A percentile compares a stretch with the other conserved stretches of the same genome.
Conservation (phyloP, 1,140 invertebrate species). For the Helicorthomorpha holstii region DNA sequence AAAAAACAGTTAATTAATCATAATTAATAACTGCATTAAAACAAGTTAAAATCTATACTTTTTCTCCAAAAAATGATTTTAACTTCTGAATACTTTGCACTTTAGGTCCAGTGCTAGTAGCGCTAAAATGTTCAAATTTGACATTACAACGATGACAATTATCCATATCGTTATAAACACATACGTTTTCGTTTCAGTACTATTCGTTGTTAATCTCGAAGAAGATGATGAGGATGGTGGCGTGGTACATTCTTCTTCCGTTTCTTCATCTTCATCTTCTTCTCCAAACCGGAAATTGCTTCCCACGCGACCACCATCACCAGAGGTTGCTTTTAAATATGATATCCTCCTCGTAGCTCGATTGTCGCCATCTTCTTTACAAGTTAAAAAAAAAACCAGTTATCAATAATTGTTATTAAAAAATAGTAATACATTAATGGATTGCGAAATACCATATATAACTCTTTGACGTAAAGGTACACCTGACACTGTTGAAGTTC, state of each 20-base stretch:
- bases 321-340: conserved; percentile 67
- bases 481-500: too few species aligned
- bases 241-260: neutral
- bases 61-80: conserved; percentile 31
- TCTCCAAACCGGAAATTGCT: neutral
- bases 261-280: neutral
- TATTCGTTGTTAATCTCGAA: too few species aligned
- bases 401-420: too few species aligned
- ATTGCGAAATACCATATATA: too few species aligned
- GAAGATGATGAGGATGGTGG: neutral
- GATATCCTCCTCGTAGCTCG: conserved; percentile 48
- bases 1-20: conserved; percentile 4
- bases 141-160: too few species aligned
- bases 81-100: conserved; percentile 24
- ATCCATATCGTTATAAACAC: too few species aligned
- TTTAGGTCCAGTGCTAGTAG: neutral
- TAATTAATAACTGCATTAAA: neutral
- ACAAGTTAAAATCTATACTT: conserved; percentile 16
- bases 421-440: too few species aligned
- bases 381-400: too few species aligned
- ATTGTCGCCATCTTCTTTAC: neutral
- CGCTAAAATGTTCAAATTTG: neutral
- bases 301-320: conserved; percentile 10
- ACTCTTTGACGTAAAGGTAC: too few species aligned
- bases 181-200: too few species aligned